phyloP scores from a whole-genome alignment of 1,140 invertebrate genomes.

The Orussus abietinus region DNA sequence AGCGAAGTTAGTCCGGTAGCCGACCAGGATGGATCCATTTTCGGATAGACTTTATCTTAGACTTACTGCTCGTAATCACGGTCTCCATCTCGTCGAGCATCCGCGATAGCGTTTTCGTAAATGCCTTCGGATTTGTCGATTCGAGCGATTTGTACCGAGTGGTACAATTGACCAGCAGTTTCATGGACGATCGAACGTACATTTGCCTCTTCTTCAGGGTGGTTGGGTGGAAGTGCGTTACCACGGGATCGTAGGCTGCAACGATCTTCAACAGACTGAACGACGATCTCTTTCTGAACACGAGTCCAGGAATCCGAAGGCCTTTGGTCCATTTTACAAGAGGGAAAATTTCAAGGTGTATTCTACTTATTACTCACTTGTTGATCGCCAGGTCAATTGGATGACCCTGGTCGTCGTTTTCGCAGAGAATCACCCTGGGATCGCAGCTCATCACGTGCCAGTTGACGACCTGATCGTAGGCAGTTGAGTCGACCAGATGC shows the following conservation, averaged over 20 bases:
- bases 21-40: no score
- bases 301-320: no score
- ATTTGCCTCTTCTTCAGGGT: slow-evolving; percentile 59
- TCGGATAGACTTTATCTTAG: no score
- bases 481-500: slow-evolving; percentile 63
- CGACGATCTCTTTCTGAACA: no score
- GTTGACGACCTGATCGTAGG: slow-evolving; percentile 67
- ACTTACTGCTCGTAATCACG: slow-evolving; percentile 56
- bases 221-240: slow-evolving; percentile 49
- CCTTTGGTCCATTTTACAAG: slow-evolving; percentile 5
- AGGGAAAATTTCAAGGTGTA: slow-evolving; percentile 4
- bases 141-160: slow-evolving; percentile 55
- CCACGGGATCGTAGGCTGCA: slow-evolving; percentile 55
- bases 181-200: slow-evolving; percentile 59
- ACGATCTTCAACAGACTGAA: slow-evolving; percentile 59
- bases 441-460: slow-evolving; percentile 78
- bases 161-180: slow-evolving; percentile 59
- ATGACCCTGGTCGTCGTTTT: slow-evolving; percentile 46
- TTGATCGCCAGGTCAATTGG: slow-evolving; percentile 54
- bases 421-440: slow-evolving; percentile 62
- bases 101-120: slow-evolving; percentile 54
- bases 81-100: slow-evolving; percentile 62
- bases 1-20: slow-evolving; percentile 13
- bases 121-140: slow-evolving; percentile 51
- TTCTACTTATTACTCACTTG: slow-evolving; percentile 50